phyloP scores from a whole-genome alignment of 2,888 invertebrate genomes.

The Xestia rhomboidea region DNA sequence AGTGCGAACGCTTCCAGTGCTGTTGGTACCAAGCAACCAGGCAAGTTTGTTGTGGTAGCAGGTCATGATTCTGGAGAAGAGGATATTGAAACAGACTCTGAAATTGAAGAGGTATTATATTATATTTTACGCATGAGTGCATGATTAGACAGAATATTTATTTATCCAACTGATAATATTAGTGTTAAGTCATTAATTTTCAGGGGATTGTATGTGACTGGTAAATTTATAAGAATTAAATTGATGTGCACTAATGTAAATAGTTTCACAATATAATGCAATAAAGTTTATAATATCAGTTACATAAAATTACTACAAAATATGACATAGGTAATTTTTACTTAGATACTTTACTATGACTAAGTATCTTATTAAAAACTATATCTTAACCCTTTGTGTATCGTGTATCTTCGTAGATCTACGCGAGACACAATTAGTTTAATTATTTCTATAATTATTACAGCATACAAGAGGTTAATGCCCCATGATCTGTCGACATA shows the following conservation, averaged over 20 bases:
- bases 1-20: constrained; percentile 32
- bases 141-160: background rate
- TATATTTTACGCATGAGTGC: background rate
- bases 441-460: no score
- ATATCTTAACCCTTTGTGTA: background rate
- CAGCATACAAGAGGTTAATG: background rate
- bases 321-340: background rate
- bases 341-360: background rate
- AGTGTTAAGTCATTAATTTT: background rate
- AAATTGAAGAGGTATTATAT: constrained; percentile 85
- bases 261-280: background rate
- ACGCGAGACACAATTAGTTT: no score
- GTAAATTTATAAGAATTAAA: background rate
- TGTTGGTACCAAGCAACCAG: constrained; percentile 66
- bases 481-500: no score
- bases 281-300: background rate
- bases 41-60: constrained; percentile 85
- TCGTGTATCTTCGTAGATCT: no score
- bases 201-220: background rate
- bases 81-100: constrained; percentile 85
- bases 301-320: background rate
- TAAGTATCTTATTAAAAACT: background rate
- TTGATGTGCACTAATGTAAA: background rate
- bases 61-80: constrained; percentile 80
- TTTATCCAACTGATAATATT: background rate